A percentile compares a stretch with the other conserved stretches of the same genome.
Evolutionary conservation across 2,113 vertebrate species (phyloP).

Genomic region (Marcusenius ussheri): DNA sequence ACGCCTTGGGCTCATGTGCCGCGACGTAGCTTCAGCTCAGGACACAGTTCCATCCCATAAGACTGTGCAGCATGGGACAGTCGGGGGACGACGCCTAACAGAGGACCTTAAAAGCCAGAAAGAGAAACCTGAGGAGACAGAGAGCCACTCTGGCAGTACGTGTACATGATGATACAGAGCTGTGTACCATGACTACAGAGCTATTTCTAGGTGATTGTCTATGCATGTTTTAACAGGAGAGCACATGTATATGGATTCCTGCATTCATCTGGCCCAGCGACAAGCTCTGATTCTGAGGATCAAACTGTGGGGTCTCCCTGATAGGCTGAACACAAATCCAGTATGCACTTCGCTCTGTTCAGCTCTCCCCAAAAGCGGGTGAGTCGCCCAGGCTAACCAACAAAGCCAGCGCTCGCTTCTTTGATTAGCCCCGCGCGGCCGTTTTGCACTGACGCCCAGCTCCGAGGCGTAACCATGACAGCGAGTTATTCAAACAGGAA

Average conservation of each 20-base stretch:
- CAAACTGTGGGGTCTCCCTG: background rate
- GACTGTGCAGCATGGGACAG: background rate
- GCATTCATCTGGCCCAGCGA: background rate
- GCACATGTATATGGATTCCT: background rate
- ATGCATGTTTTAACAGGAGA: background rate
- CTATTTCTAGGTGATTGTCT: background rate
- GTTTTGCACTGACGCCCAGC: slow-evolving; percentile 20
- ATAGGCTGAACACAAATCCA: background rate
- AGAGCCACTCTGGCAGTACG: background rate
- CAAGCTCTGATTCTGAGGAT: background rate
- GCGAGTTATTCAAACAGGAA: slow-evolving; percentile 36
- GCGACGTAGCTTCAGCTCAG: background rate
- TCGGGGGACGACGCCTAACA: background rate
- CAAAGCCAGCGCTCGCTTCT: background rate
- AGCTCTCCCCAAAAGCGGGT: background rate
- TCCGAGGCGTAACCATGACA: slow-evolving; percentile 41
- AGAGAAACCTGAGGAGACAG: background rate
- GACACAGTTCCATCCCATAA: background rate
- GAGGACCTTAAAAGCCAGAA: background rate
- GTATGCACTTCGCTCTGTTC: background rate
- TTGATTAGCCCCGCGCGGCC: slow-evolving; percentile 11
- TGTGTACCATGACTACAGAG: background rate
- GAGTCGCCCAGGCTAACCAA: background rate
- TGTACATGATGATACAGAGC: background rate
- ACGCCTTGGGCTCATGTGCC: background rate